A percentile compares a stretch with the other conserved stretches of the same genome.
Conservation (phyloP, 2,797 vertebrate species). For the Orientallactaga sibirica region DNA sequence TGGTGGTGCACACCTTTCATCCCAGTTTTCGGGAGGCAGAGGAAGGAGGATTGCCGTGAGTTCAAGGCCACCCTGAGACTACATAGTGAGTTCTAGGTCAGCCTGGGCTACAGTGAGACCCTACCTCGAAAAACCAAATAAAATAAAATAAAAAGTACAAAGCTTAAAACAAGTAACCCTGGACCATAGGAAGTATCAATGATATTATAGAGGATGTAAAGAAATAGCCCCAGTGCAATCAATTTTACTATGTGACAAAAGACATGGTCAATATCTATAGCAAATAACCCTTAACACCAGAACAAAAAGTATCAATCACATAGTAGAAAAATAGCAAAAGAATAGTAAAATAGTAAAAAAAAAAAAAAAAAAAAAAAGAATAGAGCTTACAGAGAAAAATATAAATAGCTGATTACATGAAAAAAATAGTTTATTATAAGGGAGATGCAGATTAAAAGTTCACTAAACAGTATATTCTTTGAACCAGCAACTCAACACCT, state of each 20-base stretch:
- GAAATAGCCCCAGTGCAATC: not conserved
- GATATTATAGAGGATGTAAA: not conserved
- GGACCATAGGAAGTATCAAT: not conserved
- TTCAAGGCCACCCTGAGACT: no score
- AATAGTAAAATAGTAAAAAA: no score
- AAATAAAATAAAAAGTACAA: not conserved
- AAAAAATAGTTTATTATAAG: not conserved
- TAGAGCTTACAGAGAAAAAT: not conserved
- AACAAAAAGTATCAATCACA: not conserved
- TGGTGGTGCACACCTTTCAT: no score
- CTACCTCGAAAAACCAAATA: no score
- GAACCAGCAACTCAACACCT: not conserved
- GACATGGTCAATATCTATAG: not conserved
- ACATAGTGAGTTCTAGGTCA: no score
- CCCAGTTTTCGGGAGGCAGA: no score
- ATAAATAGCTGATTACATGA: not conserved
- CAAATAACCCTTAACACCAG: not conserved
- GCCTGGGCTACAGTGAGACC: no score
- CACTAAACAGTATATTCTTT: not conserved
- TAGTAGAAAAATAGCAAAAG: not conserved
- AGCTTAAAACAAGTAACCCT: not conserved
- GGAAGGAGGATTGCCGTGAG: no score
- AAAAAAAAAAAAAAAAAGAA: no score
- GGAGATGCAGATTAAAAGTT: not conserved
- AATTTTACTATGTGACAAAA: not conserved